phyloP scores from a whole-genome alignment of 2,797 vertebrate genomes.

The Phoebastria nigripes region DNA sequence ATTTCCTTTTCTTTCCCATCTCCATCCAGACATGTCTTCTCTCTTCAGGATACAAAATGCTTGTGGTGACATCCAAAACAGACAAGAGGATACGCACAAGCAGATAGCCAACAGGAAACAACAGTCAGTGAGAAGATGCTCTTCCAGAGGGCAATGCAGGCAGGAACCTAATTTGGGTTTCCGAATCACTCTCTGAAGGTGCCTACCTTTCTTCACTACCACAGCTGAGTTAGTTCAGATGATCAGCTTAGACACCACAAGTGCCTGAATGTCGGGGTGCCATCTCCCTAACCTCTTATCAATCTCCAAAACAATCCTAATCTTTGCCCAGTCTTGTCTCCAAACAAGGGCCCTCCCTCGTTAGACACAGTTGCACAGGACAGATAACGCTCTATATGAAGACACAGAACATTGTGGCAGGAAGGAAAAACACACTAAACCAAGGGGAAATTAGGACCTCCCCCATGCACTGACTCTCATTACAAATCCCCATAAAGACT shows the following conservation, averaged over 20 bases:
- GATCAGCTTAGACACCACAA: background rate
- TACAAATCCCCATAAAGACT: background rate
- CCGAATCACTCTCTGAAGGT: background rate
- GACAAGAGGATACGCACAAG: background rate
- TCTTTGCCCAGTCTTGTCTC: background rate
- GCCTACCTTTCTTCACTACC: background rate
- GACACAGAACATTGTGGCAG: background rate
- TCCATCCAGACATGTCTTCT: background rate
- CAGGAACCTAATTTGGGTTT: background rate
- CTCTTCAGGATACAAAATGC: background rate
- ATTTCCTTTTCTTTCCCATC: background rate
- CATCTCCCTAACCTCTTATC: background rate
- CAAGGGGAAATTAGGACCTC: background rate
- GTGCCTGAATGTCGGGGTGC: background rate
- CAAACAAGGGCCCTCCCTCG: background rate
- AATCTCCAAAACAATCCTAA: background rate
- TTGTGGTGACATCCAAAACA: background rate
- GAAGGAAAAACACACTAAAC: background rate
- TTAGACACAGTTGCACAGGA: background rate
- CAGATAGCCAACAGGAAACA: background rate
- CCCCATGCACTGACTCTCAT: background rate
- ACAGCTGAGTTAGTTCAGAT: background rate
- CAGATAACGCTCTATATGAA: background rate
- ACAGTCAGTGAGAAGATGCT: background rate
- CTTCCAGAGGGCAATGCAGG: background rate